A percentile compares a stretch with the other conserved stretches of the same genome.
These are phyloP conservation scores for Drosophila paulistorum DNA, from an alignment of 1,140 invertebrate species.

Conservation along the genomic window DNA sequence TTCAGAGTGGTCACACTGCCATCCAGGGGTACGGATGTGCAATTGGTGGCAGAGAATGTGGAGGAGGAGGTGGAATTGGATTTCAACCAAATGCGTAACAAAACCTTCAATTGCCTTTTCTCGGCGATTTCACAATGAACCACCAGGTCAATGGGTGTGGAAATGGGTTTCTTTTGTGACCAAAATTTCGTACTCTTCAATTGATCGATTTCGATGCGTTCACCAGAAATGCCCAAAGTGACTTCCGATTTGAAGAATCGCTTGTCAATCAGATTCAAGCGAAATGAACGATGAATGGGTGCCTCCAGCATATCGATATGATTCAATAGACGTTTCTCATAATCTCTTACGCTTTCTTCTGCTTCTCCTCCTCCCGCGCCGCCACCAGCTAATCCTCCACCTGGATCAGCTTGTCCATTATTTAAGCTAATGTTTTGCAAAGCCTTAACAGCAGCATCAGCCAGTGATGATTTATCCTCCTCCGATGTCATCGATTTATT, in stretches of 20 bases:
- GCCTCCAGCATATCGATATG: conserved; percentile 91
- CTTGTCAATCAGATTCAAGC: conserved; percentile 91
- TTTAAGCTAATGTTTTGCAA: conserved; percentile 60
- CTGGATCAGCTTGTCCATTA: conserved; percentile 51
- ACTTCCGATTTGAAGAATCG: conserved; percentile 92
- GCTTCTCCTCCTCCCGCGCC: conserved; percentile 30
- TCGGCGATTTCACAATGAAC: conserved; percentile 92
- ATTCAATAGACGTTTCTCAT: conserved; percentile 86
- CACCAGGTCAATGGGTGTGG: conserved; percentile 92
- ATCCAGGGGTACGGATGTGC: conserved; percentile 55
- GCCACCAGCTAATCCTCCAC: conserved; percentile 28
- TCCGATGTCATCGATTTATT: conserved; percentile 81
- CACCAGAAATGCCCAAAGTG: conserved; percentile 93
- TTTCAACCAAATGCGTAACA: conserved; percentile 81
- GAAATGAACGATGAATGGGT: conserved; percentile 92
- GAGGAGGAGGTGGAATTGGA: conserved; percentile 68
- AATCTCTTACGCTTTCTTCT: conserved; percentile 60
- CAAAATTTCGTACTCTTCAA: conserved; percentile 88
- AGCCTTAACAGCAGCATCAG: conserved; percentile 58
- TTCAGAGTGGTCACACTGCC: conserved; percentile 47
- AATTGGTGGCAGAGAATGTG: conserved; percentile 39
- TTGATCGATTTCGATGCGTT: conserved; percentile 95
- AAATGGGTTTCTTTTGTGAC: conserved; percentile 85
- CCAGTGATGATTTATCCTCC: conserved; percentile 64
- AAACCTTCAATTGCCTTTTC: conserved; percentile 86